Conservation (phyloP, 2,888 invertebrate species). For the Acleris emargana region DNA sequence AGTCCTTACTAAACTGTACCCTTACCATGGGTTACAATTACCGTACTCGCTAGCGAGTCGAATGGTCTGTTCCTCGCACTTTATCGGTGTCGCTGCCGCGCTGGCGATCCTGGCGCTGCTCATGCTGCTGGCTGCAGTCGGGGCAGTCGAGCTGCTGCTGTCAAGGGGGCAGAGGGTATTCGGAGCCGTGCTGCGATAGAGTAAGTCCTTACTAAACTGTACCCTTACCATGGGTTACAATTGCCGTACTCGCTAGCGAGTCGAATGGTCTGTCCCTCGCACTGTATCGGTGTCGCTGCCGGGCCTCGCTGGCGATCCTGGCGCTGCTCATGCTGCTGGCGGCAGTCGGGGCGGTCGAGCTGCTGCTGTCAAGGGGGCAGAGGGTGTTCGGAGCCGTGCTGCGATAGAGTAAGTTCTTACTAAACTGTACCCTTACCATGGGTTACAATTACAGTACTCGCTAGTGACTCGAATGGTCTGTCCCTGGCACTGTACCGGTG, state of each 20-base stretch:
- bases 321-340: constrained; percentile 86
- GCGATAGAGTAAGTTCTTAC: constrained; percentile 78
- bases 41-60: too few relatives aligned
- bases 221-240: too few relatives aligned
- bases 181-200: constrained; percentile 86
- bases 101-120: constrained; percentile 86
- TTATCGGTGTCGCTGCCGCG: constrained; percentile 85
- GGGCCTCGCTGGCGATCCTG: constrained; percentile 85
- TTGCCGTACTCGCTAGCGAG: too few relatives aligned
- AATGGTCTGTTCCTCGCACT: too few relatives aligned
- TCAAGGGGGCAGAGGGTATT: constrained; percentile 91
- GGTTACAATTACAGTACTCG: too few relatives aligned
- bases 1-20: constrained; percentile 57
- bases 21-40: too few relatives aligned
- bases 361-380: constrained; percentile 90
- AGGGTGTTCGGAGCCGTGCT: too few relatives aligned
- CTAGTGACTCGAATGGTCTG: too few relatives aligned
- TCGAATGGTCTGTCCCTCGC: too few relatives aligned
- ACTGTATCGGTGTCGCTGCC: constrained; percentile 81
- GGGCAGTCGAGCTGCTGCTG: constrained; percentile 88
- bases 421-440: too few relatives aligned
- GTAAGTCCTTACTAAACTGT: constrained; percentile 56
- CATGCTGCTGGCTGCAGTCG: constrained; percentile 86
- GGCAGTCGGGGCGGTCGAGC: constrained; percentile 87
- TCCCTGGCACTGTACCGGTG: constrained; percentile 59